Percentiles rank a stretch among this genome's conserved stretches.
Evolutionary conservation across 2,888 invertebrate species (phyloP).

Genomic region (Ophion slaviceki): DNA sequence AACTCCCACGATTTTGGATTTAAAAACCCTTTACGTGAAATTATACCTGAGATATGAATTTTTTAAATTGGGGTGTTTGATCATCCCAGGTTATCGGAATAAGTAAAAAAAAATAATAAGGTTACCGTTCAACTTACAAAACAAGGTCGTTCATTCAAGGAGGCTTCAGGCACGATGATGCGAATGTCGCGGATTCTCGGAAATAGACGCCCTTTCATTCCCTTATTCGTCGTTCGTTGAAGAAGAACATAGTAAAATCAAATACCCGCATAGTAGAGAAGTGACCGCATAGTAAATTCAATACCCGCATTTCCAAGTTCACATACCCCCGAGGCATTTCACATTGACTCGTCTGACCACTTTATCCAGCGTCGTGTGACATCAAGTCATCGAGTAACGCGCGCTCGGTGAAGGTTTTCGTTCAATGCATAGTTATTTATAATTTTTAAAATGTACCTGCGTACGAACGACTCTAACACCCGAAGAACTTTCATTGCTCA

Average conservation of each 20-base stretch:
- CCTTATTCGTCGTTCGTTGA: neutral
- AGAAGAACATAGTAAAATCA: slow-evolving; percentile 9
- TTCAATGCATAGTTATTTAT: slow-evolving; percentile 11
- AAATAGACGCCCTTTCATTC: neutral
- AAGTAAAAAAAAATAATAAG: neutral
- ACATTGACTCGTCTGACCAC: slow-evolving; percentile 6
- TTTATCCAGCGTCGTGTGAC: slow-evolving; percentile 12
- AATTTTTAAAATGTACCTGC: neutral
- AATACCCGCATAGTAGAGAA: slow-evolving; percentile 3
- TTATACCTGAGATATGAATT: slow-evolving; percentile 5
- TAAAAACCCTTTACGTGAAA: neutral
- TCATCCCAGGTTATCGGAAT: slow-evolving; percentile 1
- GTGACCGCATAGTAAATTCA: slow-evolving; percentile 2
- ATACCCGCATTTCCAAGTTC: slow-evolving; percentile 1
- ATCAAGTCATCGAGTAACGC: slow-evolving; percentile 16
- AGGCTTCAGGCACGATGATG: neutral
- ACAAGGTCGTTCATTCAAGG: neutral
- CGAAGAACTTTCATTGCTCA: neutral
- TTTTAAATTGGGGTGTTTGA: slow-evolving; percentile 1
- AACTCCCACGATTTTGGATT: neutral
- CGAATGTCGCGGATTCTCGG: slow-evolving; percentile 2
- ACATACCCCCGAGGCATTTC: slow-evolving; percentile 1
- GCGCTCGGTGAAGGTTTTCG: slow-evolving; percentile 11
- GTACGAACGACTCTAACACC: slow-evolving; percentile 1
- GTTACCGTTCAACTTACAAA: slow-evolving; percentile 1